Conservation (phyloP, 2,113 vertebrate genomes). For the Crotalus horridus region DNA sequence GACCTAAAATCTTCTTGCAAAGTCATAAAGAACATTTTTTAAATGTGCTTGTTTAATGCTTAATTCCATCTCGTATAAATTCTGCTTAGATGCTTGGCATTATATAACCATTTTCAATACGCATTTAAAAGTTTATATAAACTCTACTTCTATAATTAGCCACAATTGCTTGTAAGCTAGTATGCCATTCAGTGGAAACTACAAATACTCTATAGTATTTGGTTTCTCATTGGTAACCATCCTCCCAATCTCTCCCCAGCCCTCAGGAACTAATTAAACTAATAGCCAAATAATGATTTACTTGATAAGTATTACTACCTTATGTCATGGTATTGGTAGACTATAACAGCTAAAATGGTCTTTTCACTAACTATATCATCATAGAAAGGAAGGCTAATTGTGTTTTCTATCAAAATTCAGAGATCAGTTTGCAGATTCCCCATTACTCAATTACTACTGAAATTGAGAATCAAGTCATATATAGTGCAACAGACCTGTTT, state of each 20-base stretch:
- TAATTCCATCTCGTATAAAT: neutral
- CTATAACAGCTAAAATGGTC: constrained; percentile 22
- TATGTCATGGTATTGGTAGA: constrained; percentile 9
- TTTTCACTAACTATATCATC: neutral
- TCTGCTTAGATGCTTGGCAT: neutral
- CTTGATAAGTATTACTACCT: constrained; percentile 15
- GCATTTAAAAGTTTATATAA: neutral
- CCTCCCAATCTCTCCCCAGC: neutral
- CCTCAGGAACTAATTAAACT: constrained; percentile 33
- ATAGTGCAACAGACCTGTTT: neutral
- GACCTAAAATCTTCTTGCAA: neutral
- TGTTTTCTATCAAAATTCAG: neutral
- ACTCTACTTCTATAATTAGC: neutral
- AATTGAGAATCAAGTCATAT: neutral
- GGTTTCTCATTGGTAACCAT: constrained; percentile 17
- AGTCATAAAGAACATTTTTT: neutral
- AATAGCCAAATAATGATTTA: constrained; percentile 32
- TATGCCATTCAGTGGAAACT: neutral
- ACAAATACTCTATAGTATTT: constrained; percentile 12
- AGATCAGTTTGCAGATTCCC: neutral
- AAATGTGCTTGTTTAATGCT: neutral
- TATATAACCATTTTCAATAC: constrained; percentile 1
- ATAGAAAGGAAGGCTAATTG: neutral
- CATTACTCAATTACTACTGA: constrained; percentile 15
- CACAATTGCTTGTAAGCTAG: neutral